Evolutionary conservation across 2,113 vertebrate genomes (phyloP).

Genomic region (Meleagris gallopavo): DNA sequence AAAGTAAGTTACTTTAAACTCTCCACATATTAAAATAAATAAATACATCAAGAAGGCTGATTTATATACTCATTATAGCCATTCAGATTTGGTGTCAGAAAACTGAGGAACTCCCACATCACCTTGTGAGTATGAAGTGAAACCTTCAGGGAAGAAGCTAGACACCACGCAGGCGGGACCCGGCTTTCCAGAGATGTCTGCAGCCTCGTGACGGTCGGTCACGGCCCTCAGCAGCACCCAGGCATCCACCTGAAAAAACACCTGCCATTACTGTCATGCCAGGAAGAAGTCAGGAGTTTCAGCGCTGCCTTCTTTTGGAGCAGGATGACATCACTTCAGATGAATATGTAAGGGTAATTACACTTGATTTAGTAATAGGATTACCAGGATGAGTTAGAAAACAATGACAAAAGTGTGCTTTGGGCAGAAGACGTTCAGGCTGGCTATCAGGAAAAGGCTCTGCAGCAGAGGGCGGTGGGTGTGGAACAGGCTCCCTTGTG

Average conservation of each 20-base stretch:
- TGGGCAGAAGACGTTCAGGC: neutral
- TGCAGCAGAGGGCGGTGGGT: too few relatives aligned
- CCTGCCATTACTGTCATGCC: neutral
- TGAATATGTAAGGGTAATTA: neutral
- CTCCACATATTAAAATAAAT: neutral
- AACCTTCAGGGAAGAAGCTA: neutral
- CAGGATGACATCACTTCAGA: neutral
- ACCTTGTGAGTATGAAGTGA: neutral
- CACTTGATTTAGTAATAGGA: neutral
- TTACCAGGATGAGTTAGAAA: neutral
- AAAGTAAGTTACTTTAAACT: neutral
- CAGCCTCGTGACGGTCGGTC: neutral
- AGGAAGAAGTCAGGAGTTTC: neutral
- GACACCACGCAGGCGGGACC: accelerated
- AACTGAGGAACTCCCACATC: accelerated
- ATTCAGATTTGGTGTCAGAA: neutral
- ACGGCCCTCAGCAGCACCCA: accelerated
- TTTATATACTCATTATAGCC: neutral
- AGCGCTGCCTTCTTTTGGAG: neutral
- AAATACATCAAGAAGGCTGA: neutral
- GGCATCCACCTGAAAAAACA: neutral
- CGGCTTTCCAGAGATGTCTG: neutral
- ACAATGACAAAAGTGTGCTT: neutral
- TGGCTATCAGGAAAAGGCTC: too few relatives aligned
- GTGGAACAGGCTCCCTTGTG: too few relatives aligned